phyloP scores from a whole-genome alignment of 1,140 invertebrate genomes.

The Cotesia chilonis region DNA sequence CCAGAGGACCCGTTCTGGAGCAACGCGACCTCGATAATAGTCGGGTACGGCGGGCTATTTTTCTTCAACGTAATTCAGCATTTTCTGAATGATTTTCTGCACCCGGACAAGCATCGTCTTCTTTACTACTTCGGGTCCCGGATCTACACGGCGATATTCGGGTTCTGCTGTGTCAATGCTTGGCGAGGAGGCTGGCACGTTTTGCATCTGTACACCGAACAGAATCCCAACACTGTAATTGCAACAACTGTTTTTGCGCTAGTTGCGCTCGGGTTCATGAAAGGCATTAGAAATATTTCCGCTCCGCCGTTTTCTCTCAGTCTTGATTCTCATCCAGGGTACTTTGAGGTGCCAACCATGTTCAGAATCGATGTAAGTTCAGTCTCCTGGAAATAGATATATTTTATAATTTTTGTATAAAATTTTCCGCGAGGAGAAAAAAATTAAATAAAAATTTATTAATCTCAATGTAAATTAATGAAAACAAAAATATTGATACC shows the following conservation, averaged over 20 bases:
- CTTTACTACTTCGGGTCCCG: conserved; percentile 77
- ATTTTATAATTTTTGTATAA: no score
- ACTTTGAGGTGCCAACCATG: conserved; percentile 85
- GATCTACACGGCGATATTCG: conserved; percentile 78
- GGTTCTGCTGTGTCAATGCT: conserved; percentile 81
- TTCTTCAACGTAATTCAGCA: conserved; percentile 75
- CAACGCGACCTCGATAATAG: conserved; percentile 71
- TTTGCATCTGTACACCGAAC: conserved; percentile 75
- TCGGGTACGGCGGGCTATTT: conserved; percentile 76
- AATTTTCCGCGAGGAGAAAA: no score
- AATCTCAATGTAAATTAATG: no score
- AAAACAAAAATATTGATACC: no score
- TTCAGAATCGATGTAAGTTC: conserved; percentile 76
- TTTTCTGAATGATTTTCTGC: conserved; percentile 69
- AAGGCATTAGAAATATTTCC: conserved; percentile 80
- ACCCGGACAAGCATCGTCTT: conserved; percentile 74
- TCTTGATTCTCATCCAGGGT: conserved; percentile 76
- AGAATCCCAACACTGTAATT: conserved; percentile 67
- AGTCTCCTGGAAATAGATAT: no score
- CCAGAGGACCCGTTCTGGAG: conserved; percentile 70
- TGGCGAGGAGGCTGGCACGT: conserved; percentile 84
- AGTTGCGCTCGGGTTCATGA: conserved; percentile 71
- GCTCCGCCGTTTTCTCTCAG: conserved; percentile 81
- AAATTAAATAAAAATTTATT: no score
- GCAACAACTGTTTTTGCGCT: conserved; percentile 72